Evolutionary conservation across 2,888 invertebrate genomes (phyloP).

Genomic region (Dysmachus trigonus): DNA sequence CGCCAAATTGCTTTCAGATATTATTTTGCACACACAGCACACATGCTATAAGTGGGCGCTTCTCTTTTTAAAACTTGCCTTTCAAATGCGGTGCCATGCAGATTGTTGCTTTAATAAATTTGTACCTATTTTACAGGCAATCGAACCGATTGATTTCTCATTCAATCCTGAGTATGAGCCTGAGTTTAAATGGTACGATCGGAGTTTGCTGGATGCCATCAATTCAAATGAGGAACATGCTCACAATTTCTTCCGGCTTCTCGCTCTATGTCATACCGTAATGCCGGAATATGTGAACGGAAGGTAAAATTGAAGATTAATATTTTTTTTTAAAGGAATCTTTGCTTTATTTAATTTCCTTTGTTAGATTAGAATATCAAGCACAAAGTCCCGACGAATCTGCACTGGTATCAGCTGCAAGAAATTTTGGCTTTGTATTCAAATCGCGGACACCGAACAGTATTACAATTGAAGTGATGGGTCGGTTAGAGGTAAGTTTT

Average conservation of each 20-base stretch:
- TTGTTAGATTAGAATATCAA: slow-evolving; percentile 65
- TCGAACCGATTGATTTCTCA: slow-evolving; percentile 90
- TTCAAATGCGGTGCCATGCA: not conserved
- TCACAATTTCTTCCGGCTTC: slow-evolving; percentile 87
- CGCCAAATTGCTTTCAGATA: not conserved
- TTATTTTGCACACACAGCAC: slow-evolving; percentile 6
- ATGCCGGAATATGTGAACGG: slow-evolving; percentile 94
- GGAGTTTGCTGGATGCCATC: slow-evolving; percentile 83
- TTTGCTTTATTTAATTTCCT: not conserved
- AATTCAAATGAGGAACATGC: slow-evolving; percentile 76
- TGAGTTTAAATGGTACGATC: slow-evolving; percentile 94
- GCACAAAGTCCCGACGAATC: slow-evolving; percentile 99
- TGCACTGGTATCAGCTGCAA: slow-evolving; percentile 95
- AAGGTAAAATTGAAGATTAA: slow-evolving; percentile 63
- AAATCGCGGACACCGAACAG: slow-evolving; percentile 90
- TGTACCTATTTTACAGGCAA: slow-evolving; percentile 67
- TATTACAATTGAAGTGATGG: slow-evolving; percentile 91
- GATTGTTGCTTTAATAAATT: not conserved
- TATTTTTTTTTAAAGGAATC: not conserved
- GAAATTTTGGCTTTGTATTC: slow-evolving; percentile 99
- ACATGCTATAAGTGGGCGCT: slow-evolving; percentile 20
- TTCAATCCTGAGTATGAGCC: slow-evolving; percentile 91
- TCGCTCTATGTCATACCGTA: slow-evolving; percentile 98
- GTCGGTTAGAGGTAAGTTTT: slow-evolving; percentile 71
- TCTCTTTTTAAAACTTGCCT: not conserved